Evolutionary conservation across 2,113 vertebrate species (phyloP).

Genomic region (Calcarius ornatus): DNA sequence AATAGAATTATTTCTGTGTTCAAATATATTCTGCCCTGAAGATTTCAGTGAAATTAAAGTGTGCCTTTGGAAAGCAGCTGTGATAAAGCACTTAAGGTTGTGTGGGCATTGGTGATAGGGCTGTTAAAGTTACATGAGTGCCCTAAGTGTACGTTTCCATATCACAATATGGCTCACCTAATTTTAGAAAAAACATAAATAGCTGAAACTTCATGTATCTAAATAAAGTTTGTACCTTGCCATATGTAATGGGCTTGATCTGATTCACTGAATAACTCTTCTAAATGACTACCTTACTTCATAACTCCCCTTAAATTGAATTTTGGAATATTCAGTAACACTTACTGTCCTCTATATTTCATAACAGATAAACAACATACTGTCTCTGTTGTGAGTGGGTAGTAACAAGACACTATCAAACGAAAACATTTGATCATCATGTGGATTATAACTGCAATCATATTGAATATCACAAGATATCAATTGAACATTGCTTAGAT

Average conservation of each 20-base stretch:
- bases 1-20: background rate
- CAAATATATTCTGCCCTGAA: background rate
- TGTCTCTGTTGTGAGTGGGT: background rate
- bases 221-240: background rate
- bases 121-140: background rate
- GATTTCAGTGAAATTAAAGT: background rate
- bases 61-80: background rate
- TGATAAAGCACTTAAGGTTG: background rate
- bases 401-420: background rate
- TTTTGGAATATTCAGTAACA: background rate
- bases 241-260: background rate
- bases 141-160: background rate
- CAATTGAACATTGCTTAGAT: background rate
- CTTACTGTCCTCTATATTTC: background rate
- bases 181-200: conserved; percentile 16
- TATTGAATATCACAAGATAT: background rate
- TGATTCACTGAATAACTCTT: background rate
- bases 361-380: conserved; percentile 2
- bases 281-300: background rate
- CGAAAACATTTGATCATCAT: background rate
- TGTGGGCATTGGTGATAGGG: background rate
- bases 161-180: background rate
- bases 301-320: background rate
- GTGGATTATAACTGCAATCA: background rate
- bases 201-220: background rate